Percentiles rank a stretch among this genome's conserved stretches.
These are phyloP conservation scores for Hesperia comma DNA, from an alignment of 2,888 invertebrate genomes.

Conservation along the genomic window DNA sequence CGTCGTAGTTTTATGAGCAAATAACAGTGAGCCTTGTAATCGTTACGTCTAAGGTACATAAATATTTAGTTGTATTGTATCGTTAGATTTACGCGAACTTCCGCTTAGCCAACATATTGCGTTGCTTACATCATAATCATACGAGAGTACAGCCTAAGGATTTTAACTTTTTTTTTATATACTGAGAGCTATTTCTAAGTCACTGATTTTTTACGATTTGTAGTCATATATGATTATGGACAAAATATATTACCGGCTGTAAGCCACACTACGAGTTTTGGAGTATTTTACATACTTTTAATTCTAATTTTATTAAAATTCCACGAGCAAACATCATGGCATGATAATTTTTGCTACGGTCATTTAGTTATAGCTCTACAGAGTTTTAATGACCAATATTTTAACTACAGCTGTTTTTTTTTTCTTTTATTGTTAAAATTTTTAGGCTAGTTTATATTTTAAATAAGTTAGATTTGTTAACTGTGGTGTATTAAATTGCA, in stretches of 20 bases:
- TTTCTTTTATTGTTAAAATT: conserved; percentile 82
- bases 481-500: conserved; percentile 82
- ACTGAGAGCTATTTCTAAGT: conserved; percentile 84
- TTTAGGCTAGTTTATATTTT: conserved; percentile 83
- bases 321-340: conserved; percentile 78
- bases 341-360: conserved; percentile 71
- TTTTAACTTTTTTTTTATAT: conserved; percentile 82
- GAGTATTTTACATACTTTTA: conserved; percentile 81
- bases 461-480: conserved; percentile 83
- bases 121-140: conserved; percentile 83
- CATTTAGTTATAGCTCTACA: conserved; percentile 83
- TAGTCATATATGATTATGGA: conserved; percentile 60
- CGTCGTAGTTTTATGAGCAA: conserved; percentile 65
- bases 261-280: conserved; percentile 77
- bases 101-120: conserved; percentile 83
- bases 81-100: conserved; percentile 82
- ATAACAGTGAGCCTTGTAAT: conserved; percentile 80
- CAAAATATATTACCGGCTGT: conserved; percentile 70
- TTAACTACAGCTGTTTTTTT: conserved; percentile 70
- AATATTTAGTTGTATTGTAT: conserved; percentile 82
- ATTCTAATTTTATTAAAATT: conserved; percentile 74
- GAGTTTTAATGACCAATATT: conserved; percentile 81
- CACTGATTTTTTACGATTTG: conserved; percentile 79
- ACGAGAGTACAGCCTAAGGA: conserved; percentile 84
- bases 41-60: conserved; percentile 82